Conservation (phyloP, 35 echinoderm and acorn worm genomes). For the Heliocidaris erythrogramma region DNA sequence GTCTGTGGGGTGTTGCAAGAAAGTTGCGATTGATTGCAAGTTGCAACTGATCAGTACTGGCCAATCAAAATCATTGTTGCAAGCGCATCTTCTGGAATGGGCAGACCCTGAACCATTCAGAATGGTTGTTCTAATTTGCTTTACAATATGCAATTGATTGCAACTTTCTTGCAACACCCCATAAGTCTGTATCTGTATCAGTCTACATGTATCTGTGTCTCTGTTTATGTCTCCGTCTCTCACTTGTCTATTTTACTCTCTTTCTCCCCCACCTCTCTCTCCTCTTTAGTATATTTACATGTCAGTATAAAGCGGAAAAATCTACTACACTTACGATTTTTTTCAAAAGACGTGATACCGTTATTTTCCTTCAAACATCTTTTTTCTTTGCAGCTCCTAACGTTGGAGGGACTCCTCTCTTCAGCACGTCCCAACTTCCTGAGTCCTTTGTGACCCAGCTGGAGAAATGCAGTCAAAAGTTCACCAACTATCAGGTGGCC, state of each 20-base stretch:
- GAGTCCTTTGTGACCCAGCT: conserved; percentile 58
- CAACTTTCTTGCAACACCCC: too few relatives aligned
- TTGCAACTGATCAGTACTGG: too few relatives aligned
- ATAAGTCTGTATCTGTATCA: background rate
- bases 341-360: background rate
- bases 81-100: too few relatives aligned
- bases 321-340: background rate
- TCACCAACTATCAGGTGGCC: conserved; percentile 60
- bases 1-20: too few relatives aligned
- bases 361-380: background rate
- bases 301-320: too few relatives aligned
- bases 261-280: too few relatives aligned
- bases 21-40: too few relatives aligned
- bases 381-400: conserved; percentile 40
- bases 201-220: background rate
- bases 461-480: conserved; percentile 39
- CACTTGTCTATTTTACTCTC: background rate
- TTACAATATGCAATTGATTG: too few relatives aligned
- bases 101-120: too few relatives aligned
- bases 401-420: background rate
- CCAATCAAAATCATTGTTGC: too few relatives aligned
- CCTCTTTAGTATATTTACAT: too few relatives aligned
- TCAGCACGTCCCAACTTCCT: conserved; percentile 37
- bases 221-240: background rate
- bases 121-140: too few relatives aligned